Percentiles rank a stretch among this genome's conserved stretches.
Evolutionary conservation across 2,888 invertebrate species (phyloP).

Genomic region (Timema cristinae): DNA sequence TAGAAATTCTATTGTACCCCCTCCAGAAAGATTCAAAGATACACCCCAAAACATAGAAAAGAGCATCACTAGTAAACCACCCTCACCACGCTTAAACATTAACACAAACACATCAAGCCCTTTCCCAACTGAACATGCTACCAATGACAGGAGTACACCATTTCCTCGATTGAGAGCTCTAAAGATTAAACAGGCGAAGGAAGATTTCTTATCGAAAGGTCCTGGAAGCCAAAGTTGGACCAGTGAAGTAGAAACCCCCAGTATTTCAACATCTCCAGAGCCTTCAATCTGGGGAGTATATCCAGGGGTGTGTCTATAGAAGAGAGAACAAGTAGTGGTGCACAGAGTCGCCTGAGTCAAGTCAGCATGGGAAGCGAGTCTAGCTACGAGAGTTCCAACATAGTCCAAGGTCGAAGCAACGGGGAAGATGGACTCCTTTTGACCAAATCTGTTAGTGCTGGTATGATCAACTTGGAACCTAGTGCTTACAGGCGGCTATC

Average conservation of each 20-base stretch:
- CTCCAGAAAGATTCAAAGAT: conserved; percentile 17
- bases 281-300: neutral
- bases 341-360: conserved; percentile 39
- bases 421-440: conserved; percentile 39
- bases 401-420: conserved; percentile 38
- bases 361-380: conserved; percentile 62
- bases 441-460: conserved; percentile 71
- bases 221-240: conserved; percentile 34
- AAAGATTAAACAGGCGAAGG: conserved; percentile 65
- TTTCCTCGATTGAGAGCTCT: conserved; percentile 46
- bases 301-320: no score
- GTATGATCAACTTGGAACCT: conserved; percentile 68
- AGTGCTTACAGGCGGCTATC: conserved; percentile 57
- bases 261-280: conserved; percentile 18
- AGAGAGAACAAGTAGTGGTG: neutral
- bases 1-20: neutral
- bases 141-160: conserved; percentile 19
- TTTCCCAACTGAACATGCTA: conserved; percentile 9
- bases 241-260: conserved; percentile 29
- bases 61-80: neutral
- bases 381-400: conserved; percentile 43
- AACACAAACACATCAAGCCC: conserved; percentile 10
- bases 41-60: neutral
- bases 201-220: conserved; percentile 60
- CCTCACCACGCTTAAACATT: neutral